Conservation (phyloP, 2,113 vertebrate genomes). For the Seriola quinqueradiata region DNA sequence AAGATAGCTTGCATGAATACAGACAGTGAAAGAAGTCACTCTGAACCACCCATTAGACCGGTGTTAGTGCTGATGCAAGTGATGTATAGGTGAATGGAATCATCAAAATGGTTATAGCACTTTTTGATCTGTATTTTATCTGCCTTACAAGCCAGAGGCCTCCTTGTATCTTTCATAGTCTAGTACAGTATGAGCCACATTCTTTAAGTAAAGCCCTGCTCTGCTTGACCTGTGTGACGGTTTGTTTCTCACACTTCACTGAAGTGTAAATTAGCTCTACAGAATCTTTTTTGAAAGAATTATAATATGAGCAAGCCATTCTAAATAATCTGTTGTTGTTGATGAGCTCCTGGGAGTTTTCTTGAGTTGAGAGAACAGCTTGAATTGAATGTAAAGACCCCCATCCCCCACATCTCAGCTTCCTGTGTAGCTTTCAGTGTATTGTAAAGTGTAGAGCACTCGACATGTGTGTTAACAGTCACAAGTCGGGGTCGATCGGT, state of each 20-base stretch:
- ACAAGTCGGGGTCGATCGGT: conserved; percentile 33
- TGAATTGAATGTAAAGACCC: conserved; percentile 12
- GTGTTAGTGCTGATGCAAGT: neutral
- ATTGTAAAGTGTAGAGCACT: conserved; percentile 10
- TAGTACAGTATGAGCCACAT: neutral
- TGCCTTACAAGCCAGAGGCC: neutral
- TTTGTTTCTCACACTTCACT: neutral
- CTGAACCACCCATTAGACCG: neutral
- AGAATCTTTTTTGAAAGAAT: neutral
- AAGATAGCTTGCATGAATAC: neutral
- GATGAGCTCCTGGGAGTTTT: neutral
- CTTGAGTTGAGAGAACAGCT: neutral
- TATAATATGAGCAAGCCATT: neutral
- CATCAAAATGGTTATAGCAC: neutral
- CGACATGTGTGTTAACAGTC: conserved; percentile 11
- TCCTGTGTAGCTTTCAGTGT: conserved; percentile 30
- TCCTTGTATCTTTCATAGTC: neutral
- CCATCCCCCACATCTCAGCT: conserved; percentile 15
- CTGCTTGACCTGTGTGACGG: neutral
- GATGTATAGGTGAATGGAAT: neutral
- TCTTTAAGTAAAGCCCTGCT: neutral
- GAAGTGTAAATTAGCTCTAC: neutral
- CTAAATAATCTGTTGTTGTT: neutral
- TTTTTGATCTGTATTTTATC: neutral
- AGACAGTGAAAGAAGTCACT: neutral